phyloP scores from a whole-genome alignment of 2,888 invertebrate genomes.

The Drosophila affinis region DNA sequence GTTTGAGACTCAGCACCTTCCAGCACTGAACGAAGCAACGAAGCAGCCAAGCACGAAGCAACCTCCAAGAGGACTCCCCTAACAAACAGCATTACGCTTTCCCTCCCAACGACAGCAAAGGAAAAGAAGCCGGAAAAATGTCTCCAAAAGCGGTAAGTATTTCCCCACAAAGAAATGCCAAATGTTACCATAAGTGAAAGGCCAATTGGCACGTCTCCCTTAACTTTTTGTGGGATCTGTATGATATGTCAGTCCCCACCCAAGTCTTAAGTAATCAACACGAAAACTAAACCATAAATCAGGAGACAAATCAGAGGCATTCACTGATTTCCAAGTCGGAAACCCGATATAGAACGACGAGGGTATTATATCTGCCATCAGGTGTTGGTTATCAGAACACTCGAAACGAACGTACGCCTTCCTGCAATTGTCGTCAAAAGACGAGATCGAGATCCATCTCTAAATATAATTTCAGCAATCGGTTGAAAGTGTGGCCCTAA shows the following conservation, averaged over 20 bases:
- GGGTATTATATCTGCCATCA: neutral
- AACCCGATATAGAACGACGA: neutral
- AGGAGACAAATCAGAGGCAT: neutral
- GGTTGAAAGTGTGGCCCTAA: neutral
- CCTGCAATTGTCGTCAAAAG: neutral
- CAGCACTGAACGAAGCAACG: constrained; percentile 43
- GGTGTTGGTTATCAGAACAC: neutral
- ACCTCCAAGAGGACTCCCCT: constrained; percentile 33
- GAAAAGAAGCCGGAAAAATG: constrained; percentile 83
- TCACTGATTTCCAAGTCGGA: neutral
- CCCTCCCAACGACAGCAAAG: constrained; percentile 45
- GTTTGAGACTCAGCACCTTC: constrained; percentile 29
- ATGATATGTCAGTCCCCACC: too few relatives aligned
- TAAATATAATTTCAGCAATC: neutral
- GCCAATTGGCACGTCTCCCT: too few relatives aligned
- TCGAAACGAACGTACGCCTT: neutral
- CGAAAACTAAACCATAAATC: neutral
- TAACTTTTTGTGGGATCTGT: too few relatives aligned
- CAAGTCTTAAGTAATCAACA: neutral
- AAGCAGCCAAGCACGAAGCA: constrained; percentile 21
- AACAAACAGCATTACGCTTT: constrained; percentile 21
- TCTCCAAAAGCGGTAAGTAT: constrained; percentile 88
- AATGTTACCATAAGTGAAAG: neutral
- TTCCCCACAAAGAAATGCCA: neutral
- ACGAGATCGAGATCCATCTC: neutral